Evolutionary conservation across 64 coral and sea anemone species (phyloP), one percentile per base, ranked within the genome.

Genomic region (Actinia equina): DNA sequence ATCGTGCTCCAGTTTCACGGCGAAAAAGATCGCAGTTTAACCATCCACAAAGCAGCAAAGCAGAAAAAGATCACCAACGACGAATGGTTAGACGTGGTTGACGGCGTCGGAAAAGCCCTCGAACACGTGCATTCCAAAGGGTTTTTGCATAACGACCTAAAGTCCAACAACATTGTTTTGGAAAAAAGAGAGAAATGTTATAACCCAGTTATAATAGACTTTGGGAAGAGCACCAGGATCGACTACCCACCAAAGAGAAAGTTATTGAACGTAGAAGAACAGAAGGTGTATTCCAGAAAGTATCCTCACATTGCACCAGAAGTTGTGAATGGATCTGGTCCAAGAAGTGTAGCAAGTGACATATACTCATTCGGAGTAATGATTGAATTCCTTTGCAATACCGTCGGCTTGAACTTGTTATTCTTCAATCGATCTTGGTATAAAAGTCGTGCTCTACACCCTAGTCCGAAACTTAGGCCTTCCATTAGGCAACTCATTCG

Each of bases 151-250:
- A 80, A 83, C 20, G 82, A 83, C 22, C 10, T 83, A 27, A 83
- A 83, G 46, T n/a, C 82, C 5, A 85, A 37, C 30, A 37, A 37
- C 30, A 37, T 37, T 37, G 30, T 37, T 37, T 37, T 37, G 30
- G 30, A 84, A 27, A 43, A 84, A 17, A 85, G 25, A 42, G 42
- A 30, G 27, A 4, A n/a, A 14, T 26, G 23, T 20, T 59, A 59
- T 2, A 83, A 83, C 20, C 88, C 88, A 12, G 80, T 83, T 22
- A 63, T 84, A n/a, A 89, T 89, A 52, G 88, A 89, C 59, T 89
- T 89, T 22, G 79, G 88, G 60, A 89, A 89, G 16, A 82, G 77
- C 77, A 82, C 57, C 3, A 88, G 43, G 55, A 88, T 81, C 22
- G 55, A 71, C 61, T 19, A 16, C 2, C 61, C 60, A 69, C 60